These are phyloP conservation scores for Metalampra italica DNA, from an alignment of 2,888 invertebrate genomes.

Conservation along the genomic window DNA sequence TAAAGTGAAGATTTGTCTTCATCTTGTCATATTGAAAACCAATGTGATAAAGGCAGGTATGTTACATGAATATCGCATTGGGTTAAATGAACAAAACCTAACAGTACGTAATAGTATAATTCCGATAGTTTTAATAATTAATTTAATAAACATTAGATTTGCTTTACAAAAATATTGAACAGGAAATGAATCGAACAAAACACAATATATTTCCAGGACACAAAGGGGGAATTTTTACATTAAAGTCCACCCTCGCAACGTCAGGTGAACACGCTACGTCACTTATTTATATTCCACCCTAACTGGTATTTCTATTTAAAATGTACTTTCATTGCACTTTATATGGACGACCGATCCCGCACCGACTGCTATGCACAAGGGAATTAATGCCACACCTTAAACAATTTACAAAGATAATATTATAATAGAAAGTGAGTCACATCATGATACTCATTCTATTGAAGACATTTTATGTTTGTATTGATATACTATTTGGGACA, in stretches of 20 bases:
- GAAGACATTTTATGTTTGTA: too few species aligned
- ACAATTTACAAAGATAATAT: slow-evolving; percentile 21
- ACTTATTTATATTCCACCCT: slow-evolving; percentile 47
- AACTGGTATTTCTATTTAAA: slow-evolving; percentile 37
- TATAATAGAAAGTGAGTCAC: slow-evolving; percentile 23
- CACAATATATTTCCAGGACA: slow-evolving; percentile 25
- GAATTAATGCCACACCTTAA: slow-evolving; percentile 22
- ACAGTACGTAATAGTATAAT: too few species aligned
- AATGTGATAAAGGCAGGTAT: too few species aligned
- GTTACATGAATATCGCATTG: too few species aligned
- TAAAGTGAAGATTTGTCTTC: too few species aligned
- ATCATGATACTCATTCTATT: neutral
- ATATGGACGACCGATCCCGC: slow-evolving; percentile 22
- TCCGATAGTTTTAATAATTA: too few species aligned
- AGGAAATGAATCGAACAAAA: slow-evolving; percentile 14
- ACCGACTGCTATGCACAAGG: slow-evolving; percentile 18
- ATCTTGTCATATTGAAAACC: neutral
- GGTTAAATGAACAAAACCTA: too few species aligned
- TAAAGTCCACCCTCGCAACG: slow-evolving; percentile 26
- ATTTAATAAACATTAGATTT: neutral
- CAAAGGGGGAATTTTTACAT: slow-evolving; percentile 23
- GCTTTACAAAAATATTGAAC: neutral
- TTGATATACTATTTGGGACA: neutral
- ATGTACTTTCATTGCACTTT: slow-evolving; percentile 31
- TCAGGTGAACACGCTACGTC: slow-evolving; percentile 50